Evolutionary conservation across 1,140 invertebrate genomes (phyloP).

Genomic region (Anthonomus grandis): DNA sequence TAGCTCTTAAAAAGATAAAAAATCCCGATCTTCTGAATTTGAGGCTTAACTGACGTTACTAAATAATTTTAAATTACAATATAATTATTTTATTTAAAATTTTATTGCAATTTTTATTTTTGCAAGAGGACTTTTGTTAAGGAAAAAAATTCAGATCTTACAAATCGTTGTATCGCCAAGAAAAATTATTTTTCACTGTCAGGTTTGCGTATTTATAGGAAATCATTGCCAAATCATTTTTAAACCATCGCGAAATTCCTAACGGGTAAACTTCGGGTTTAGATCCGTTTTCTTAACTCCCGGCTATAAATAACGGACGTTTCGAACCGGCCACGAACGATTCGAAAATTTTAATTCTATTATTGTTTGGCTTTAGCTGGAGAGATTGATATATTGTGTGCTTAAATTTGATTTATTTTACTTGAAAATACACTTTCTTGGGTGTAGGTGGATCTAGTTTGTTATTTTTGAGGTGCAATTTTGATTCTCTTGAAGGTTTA

Average conservation of each 20-base stretch:
- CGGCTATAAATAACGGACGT: constrained; percentile 9
- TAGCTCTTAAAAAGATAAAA: not conserved
- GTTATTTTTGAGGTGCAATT: not conserved
- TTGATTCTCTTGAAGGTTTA: not conserved
- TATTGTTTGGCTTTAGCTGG: not conserved
- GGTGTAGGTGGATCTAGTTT: not conserved
- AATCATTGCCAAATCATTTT: constrained; percentile 22
- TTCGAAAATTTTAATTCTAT: not conserved
- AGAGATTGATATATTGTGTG: not conserved
- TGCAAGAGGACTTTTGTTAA: not conserved
- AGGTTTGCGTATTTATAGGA: constrained; percentile 20
- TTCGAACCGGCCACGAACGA: not conserved
- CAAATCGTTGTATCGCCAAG: not conserved
- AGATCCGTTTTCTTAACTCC: constrained; percentile 8
- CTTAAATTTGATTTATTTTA: not conserved
- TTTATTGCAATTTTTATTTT: not conserved
- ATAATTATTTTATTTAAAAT: not conserved
- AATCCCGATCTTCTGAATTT: not conserved
- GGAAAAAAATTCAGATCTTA: not conserved
- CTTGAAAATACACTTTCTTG: not conserved
- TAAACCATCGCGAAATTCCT: constrained; percentile 19
- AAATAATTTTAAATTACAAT: not conserved
- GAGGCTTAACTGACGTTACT: not conserved
- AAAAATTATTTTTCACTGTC: constrained; percentile 18
- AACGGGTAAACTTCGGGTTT: constrained; percentile 7